Percentiles rank a stretch among this genome's conserved stretches.
Conservation (phyloP, 2,797 vertebrate species). For the Pangasius mekongensis region DNA sequence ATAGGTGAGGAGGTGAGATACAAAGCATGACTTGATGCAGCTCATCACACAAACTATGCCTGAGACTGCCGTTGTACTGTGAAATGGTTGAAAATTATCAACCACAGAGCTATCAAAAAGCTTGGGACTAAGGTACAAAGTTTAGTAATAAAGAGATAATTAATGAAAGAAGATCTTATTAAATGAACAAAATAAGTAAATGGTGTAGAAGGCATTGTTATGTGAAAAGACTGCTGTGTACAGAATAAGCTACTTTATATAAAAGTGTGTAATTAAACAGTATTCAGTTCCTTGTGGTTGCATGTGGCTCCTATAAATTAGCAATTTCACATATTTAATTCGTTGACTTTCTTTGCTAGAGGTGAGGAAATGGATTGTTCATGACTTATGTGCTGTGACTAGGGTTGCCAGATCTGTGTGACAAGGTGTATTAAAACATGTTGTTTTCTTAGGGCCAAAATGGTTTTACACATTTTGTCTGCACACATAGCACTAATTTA, state of each 20-base stretch:
- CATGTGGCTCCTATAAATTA: neutral
- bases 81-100: neutral
- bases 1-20: neutral
- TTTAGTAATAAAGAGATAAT: neutral
- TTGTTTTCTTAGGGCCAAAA: slow-evolving; percentile 1
- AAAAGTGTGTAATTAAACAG: slow-evolving; percentile 3
- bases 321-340: neutral
- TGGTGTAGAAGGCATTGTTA: neutral
- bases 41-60: neutral
- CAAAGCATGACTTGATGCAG: neutral
- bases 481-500: neutral
- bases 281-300: neutral
- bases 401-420: neutral
- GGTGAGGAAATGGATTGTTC: neutral
- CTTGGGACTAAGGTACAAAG: neutral
- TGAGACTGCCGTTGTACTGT: neutral
- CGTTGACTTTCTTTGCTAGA: neutral
- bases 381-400: neutral
- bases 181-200: neutral
- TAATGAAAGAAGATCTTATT: neutral
- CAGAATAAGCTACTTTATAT: neutral
- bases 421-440: neutral
- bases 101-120: too few relatives aligned
- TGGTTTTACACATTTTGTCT: neutral
- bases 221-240: neutral